Evolutionary conservation across 2,888 invertebrate genomes (phyloP), one percentile per base, ranked within the genome.

Genomic region (Netelia virgata): DNA sequence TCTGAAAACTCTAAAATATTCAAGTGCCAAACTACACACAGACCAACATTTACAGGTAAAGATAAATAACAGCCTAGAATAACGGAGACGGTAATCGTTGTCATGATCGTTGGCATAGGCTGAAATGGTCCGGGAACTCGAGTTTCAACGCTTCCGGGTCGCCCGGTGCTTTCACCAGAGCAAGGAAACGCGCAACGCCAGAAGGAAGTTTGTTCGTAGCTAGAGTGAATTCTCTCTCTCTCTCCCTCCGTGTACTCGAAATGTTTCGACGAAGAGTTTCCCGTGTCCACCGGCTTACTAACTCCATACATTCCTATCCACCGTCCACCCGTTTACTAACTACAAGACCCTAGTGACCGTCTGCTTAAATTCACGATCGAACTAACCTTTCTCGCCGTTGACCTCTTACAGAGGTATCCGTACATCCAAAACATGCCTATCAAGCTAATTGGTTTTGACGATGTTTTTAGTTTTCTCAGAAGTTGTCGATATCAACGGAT

Each of bases 141-240:
- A 79, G 70, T 78, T 78, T 78, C 69, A 50, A 50, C 28, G 59
- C 59, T 76, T 76, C 76, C 76, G 76, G 68, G 43, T 69, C 77
- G 43, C 63, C 55, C 16, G 28, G 18, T 11, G 70, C 57, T 73
- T 73, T 73, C 23, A 43, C 66, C 50, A 23, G 55, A 53, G 55
- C 28, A 36, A 63, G 50, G 53, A 18, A 70, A 70, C 53, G 36
- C 55, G 28, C 63, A 74, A 23, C 18, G 47, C 57, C 61, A 53
- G 61, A 47, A 11, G 77, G 36, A 77, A 77, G 69, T 77, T 77
- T 69, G 69, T 61, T 69, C 28, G 47, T 11, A 28, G 47, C 28
- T 28, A 55, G 20, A 41, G 43, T 59, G 36, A 66, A 76, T 41
- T 20, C 66, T 43, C 57, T 41, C 63, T n/a, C 61, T 23, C 59